A percentile compares a stretch with the other conserved stretches of the same genome.
Conservation (phyloP, 2,888 invertebrate genomes). For the Oasisia sp. region DNA sequence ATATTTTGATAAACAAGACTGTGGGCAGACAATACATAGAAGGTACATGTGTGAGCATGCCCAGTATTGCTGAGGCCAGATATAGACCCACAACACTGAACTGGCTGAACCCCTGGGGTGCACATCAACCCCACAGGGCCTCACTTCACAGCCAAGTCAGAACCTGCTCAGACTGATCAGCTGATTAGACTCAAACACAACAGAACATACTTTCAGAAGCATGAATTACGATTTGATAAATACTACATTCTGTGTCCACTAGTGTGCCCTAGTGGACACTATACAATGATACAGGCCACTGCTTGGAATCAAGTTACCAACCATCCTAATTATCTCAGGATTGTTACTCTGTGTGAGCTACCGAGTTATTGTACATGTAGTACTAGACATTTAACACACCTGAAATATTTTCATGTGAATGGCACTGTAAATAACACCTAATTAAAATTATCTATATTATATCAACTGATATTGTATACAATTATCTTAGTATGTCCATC, state of each 20-base stretch:
- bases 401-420: not conserved
- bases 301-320: not conserved
- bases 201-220: not conserved
- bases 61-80: not conserved
- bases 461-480: not conserved
- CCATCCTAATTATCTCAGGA: not conserved
- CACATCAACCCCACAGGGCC: not conserved
- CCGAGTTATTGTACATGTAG: not conserved
- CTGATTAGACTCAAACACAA: not conserved
- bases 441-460: not conserved
- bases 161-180: not conserved
- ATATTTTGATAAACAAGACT: not conserved
- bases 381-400: not conserved
- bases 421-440: not conserved
- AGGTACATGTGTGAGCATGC: not conserved
- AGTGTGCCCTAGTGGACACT: not conserved
- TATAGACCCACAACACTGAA: not conserved
- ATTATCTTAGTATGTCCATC: not conserved
- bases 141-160: not conserved
- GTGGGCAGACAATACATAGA: not conserved
- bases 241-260: not conserved
- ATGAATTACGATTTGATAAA: not conserved
- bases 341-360: not conserved
- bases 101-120: not conserved
- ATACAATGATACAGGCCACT: not conserved